Percentiles rank a stretch among this genome's conserved stretches.
Evolutionary conservation across 2,113 vertebrate species (phyloP).

Genomic region (Onychostruthus taczanowskii): DNA sequence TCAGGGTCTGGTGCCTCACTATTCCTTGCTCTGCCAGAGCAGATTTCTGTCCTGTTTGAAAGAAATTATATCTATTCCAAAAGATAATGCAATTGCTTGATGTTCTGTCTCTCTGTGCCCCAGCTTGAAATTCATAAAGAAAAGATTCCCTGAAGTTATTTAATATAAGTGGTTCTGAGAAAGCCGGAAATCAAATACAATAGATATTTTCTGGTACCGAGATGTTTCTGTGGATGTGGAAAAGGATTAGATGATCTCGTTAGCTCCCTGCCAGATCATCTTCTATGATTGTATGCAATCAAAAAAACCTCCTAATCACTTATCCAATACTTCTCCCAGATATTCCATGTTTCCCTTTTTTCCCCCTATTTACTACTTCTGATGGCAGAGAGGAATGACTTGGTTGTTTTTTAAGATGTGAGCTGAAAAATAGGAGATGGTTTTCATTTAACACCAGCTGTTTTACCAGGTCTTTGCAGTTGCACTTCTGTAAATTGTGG

Average conservation of each 20-base stretch:
- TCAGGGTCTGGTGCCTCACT: neutral
- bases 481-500: neutral
- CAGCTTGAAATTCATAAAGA: conserved; percentile 34
- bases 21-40: neutral
- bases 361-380: neutral
- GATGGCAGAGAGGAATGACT: neutral
- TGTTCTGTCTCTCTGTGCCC: neutral
- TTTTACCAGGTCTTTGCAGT: neutral
- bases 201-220: neutral
- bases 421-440: neutral
- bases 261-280: neutral
- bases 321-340: neutral
- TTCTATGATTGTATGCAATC: neutral
- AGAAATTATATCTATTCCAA: neutral
- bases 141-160: conserved; percentile 34
- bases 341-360: neutral
- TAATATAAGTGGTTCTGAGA: neutral
- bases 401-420: neutral
- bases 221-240: neutral
- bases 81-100: conserved; percentile 6
- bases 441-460: neutral
- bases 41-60: neutral
- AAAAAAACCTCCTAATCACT: neutral
- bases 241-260: neutral
- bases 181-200: neutral